Evolutionary conservation across 2,888 invertebrate species (phyloP).

Genomic region (Metellina segmentata): DNA sequence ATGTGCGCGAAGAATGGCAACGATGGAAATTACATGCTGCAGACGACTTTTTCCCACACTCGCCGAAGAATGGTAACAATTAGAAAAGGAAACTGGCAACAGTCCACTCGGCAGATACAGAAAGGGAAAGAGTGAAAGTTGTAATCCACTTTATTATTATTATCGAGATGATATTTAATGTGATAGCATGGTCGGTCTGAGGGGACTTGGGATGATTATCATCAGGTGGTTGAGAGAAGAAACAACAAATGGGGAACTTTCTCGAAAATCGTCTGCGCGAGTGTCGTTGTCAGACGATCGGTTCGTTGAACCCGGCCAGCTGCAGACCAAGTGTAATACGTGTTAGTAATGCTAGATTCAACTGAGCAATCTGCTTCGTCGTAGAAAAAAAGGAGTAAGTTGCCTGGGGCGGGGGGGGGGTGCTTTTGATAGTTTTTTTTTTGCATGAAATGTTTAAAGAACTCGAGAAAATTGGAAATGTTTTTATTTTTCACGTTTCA

Average conservation of each 20-base stretch:
- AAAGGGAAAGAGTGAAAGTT: not conserved
- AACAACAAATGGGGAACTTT: not conserved
- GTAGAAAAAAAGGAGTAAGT: too few relatives aligned
- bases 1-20: not conserved
- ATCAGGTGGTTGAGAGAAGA: not conserved
- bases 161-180: not conserved
- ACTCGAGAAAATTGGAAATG: not conserved
- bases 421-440: not conserved
- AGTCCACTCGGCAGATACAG: not conserved
- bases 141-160: not conserved
- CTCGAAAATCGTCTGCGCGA: not conserved
- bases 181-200: not conserved
- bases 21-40: not conserved
- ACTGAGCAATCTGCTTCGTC: too few relatives aligned
- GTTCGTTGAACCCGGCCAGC: not conserved
- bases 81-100: not conserved
- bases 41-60: not conserved
- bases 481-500: not conserved
- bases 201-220: not conserved
- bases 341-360: too few relatives aligned
- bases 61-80: constrained; percentile 1
- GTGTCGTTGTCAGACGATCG: not conserved
- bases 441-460: not conserved
- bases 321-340: not conserved
- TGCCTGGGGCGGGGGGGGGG: not conserved